Conservation (phyloP, 1,140 invertebrate genomes). For the Drosophila gunungcola region DNA sequence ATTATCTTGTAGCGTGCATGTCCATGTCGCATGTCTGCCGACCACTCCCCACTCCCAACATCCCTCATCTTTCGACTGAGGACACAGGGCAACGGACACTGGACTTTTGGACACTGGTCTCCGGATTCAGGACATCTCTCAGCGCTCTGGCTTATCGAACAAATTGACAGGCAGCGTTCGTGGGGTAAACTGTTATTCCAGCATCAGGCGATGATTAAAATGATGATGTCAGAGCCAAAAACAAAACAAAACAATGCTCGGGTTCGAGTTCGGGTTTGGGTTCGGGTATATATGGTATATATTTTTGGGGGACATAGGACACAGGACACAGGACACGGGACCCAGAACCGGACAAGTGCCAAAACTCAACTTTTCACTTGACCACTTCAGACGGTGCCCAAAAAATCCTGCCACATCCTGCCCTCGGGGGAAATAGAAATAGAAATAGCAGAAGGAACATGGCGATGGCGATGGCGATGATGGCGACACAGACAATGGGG, state of each 20-base stretch:
- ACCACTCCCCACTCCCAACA: not conserved
- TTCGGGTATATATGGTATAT: not conserved
- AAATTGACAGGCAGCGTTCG: conserved; percentile 64
- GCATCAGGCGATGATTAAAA: conserved; percentile 72
- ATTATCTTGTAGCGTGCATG: conserved; percentile 82
- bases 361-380: conserved; percentile 80
- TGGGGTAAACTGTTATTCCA: conserved; percentile 47
- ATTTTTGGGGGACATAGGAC: not conserved
- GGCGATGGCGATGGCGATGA: not conserved
- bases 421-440: conserved; percentile 24
- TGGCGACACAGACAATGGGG: conserved; percentile 48
- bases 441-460: not conserved
- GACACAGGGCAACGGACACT: not conserved
- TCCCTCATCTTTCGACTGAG: not conserved
- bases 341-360: conserved; percentile 58
- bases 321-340: not conserved
- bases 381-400: conserved; percentile 66
- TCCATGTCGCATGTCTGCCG: conserved; percentile 69
- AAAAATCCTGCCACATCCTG: conserved; percentile 13
- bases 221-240: conserved; percentile 75
- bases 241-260: conserved; percentile 55
- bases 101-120: conserved; percentile 10
- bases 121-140: conserved; percentile 36
- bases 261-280: not conserved
- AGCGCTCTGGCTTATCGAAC: conserved; percentile 63